A percentile compares a stretch with the other conserved stretches of the same genome.
Evolutionary conservation across 2,888 invertebrate genomes (phyloP).

Genomic region (Reticulitermes lucifugus): DNA sequence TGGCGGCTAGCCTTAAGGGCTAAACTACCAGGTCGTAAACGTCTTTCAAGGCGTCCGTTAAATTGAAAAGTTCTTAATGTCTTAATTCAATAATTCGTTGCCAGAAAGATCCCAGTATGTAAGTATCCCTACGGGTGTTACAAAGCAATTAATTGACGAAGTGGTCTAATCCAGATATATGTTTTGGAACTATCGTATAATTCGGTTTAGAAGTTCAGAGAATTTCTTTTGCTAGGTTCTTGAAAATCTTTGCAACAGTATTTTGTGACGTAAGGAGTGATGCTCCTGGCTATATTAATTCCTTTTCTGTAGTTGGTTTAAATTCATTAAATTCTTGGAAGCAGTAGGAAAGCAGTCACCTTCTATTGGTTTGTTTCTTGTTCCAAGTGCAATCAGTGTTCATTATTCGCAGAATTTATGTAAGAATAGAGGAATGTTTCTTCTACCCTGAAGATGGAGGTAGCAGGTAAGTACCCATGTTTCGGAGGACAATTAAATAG

Average conservation of each 20-base stretch:
- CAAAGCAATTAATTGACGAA: neutral
- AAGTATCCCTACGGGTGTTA: neutral
- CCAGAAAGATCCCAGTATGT: neutral
- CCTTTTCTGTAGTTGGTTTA: too few species aligned
- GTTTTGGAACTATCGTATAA: neutral
- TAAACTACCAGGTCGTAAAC: neutral
- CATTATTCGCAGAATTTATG: too few species aligned
- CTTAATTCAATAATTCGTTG: slow-evolving; percentile 15
- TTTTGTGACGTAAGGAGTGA: neutral
- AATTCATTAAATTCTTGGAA: too few species aligned
- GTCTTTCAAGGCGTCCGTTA: slow-evolving; percentile 15
- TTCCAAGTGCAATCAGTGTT: too few species aligned
- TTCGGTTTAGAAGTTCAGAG: neutral
- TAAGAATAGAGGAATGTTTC: too few species aligned
- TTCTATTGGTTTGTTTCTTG: too few species aligned
- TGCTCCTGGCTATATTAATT: neutral
- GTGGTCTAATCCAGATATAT: neutral
- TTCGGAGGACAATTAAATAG: too few species aligned
- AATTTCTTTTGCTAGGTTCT: neutral
- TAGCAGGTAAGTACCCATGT: too few species aligned
- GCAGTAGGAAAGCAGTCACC: too few species aligned
- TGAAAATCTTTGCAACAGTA: neutral
- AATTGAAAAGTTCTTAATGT: slow-evolving; percentile 42
- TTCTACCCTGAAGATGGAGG: too few species aligned
- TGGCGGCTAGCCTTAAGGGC: slow-evolving; percentile 16